A percentile compares a stretch with the other conserved stretches of the same genome.
Evolutionary conservation across 2,113 vertebrate species (phyloP).

Genomic region (Urocitellus parryii): DNA sequence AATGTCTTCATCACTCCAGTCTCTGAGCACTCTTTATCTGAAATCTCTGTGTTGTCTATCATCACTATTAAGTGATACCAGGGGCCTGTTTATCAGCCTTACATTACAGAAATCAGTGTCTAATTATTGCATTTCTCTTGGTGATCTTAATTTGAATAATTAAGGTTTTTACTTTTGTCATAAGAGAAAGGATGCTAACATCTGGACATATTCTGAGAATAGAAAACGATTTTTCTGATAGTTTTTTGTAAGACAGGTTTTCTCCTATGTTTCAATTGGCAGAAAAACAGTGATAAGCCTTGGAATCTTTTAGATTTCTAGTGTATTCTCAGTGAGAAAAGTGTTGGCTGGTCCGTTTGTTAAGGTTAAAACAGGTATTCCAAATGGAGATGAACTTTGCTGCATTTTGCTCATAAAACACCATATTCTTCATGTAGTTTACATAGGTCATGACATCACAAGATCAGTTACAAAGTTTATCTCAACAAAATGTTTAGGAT

Average conservation of each 20-base stretch:
- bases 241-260: neutral
- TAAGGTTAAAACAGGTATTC: neutral
- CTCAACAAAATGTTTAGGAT: neutral
- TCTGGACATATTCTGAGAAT: neutral
- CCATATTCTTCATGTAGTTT: neutral
- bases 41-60: neutral
- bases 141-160: neutral
- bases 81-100: neutral
- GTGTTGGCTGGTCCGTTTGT: neutral
- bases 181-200: neutral
- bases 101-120: neutral
- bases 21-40: neutral
- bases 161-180: neutral
- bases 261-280: neutral
- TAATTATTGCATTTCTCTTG: neutral
- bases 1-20: neutral
- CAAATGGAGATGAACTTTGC: neutral
- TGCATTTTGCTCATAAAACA: neutral
- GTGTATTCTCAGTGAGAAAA: neutral
- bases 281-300: neutral
- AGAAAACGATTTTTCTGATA: neutral
- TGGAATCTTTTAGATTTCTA: neutral
- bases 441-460: neutral
- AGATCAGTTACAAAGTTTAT: neutral
- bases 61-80: neutral